Conservation (phyloP, 2,113 vertebrate species). For the Nothobranchius kuhntae region DNA sequence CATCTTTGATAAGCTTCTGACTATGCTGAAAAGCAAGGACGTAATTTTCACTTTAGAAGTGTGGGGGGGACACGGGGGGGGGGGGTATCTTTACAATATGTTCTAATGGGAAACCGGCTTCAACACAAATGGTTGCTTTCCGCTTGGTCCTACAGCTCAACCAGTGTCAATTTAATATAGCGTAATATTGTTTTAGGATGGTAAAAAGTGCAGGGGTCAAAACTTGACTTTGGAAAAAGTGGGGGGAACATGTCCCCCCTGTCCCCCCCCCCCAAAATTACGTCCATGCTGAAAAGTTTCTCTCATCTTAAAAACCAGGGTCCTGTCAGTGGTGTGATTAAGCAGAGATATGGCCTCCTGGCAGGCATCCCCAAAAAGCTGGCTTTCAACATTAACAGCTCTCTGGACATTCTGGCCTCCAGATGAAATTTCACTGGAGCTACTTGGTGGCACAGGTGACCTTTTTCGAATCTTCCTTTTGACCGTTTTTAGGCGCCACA, state of each 20-base stretch:
- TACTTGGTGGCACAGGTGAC: not conserved
- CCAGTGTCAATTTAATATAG: too few species aligned
- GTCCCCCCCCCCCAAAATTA: too few species aligned
- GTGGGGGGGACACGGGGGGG: too few species aligned
- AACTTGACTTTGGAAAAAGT: too few species aligned
- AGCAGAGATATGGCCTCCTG: constrained; percentile 38
- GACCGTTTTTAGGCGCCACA: not conserved
- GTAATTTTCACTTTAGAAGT: too few species aligned
- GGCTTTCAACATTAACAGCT: constrained; percentile 26
- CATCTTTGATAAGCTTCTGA: constrained; percentile 14
- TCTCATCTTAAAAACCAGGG: constrained; percentile 25
- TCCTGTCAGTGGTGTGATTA: constrained; percentile 27
- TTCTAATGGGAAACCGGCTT: too few species aligned
- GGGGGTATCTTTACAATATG: too few species aligned
- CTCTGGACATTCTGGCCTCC: constrained; percentile 44
- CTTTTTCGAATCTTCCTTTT: not conserved
- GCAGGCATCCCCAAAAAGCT: constrained; percentile 45
- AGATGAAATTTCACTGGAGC: constrained; percentile 10
- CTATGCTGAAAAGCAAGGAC: not conserved
- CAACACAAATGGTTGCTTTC: too few species aligned
- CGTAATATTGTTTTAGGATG: too few species aligned
- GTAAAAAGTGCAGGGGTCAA: too few species aligned
- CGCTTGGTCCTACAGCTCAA: too few species aligned
- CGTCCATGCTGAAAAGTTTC: constrained; percentile 15
- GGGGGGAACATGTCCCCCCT: too few species aligned